Percentiles rank a stretch among this genome's conserved stretches.
Evolutionary conservation across 1,140 invertebrate genomes (phyloP).

Genomic region (Cyclargus thomasi): DNA sequence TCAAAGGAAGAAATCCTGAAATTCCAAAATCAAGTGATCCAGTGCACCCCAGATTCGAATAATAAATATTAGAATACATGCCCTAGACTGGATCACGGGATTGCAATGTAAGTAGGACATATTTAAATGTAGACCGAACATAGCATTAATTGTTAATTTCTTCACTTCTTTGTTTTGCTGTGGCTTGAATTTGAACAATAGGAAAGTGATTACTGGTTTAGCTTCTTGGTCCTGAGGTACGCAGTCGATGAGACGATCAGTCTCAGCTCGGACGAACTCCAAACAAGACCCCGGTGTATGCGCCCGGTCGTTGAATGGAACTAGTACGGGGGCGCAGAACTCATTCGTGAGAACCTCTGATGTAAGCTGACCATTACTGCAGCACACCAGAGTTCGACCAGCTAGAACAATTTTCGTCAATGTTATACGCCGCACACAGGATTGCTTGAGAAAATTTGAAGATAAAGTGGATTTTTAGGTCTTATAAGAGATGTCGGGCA

Average conservation of each 20-base stretch:
- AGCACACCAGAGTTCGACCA: background rate
- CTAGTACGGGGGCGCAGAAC: constrained; percentile 88
- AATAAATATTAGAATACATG: no score
- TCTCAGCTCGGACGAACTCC: constrained; percentile 89
- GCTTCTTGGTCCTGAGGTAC: background rate
- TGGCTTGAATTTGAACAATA: background rate
- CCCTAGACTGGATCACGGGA: no score
- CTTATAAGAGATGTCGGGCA: no score
- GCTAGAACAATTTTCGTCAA: constrained; percentile 26
- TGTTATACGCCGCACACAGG: background rate
- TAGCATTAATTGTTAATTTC: no score
- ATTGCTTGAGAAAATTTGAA: no score
- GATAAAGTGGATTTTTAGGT: no score
- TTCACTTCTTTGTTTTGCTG: no score
- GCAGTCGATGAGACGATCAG: constrained; percentile 81
- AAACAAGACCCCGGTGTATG: constrained; percentile 83
- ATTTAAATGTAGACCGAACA: no score
- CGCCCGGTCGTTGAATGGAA: constrained; percentile 87
- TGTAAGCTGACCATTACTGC: background rate
- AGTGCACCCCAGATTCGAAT: no score
- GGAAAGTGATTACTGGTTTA: background rate
- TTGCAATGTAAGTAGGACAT: no score
- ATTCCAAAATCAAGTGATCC: no score
- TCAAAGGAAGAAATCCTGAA: no score
- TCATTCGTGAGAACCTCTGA: constrained; percentile 36